A percentile compares a stretch with the other conserved stretches of the same genome.
phyloP scores from a whole-genome alignment of 2,888 invertebrate genomes.

The Pycnomerus fuliginosus region DNA sequence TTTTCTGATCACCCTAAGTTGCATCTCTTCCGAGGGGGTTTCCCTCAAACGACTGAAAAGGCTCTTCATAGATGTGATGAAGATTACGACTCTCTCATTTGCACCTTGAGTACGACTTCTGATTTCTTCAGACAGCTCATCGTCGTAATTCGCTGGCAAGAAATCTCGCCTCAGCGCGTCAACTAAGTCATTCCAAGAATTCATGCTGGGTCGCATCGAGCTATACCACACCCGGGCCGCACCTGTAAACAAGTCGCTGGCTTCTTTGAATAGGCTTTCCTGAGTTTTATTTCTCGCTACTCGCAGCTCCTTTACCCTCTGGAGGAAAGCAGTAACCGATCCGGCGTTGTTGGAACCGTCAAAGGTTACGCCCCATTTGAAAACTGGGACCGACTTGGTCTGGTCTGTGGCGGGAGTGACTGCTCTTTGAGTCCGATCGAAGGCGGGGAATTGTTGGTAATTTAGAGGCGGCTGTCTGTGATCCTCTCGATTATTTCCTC shows the following conservation, averaged over 20 bases:
- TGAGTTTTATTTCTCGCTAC: conserved; percentile 18
- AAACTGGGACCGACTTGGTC: neutral
- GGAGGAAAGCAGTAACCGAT: conserved; percentile 22
- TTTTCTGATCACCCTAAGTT: neutral
- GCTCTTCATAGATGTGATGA: conserved; percentile 11
- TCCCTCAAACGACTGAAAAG: conserved; percentile 10
- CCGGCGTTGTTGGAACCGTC: neutral
- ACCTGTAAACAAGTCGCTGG: conserved; percentile 25
- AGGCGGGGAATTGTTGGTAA: no score
- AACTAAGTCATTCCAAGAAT: conserved; percentile 14
- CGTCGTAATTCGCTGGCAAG: conserved; percentile 27
- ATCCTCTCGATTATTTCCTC: no score
- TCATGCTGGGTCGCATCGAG: neutral
- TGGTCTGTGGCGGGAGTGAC: neutral
- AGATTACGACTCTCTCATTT: conserved; percentile 29
- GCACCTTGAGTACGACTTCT: conserved; percentile 29
- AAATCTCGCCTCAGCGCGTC: no score
- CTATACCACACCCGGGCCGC: conserved; percentile 22
- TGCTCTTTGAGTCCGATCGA: neutral
- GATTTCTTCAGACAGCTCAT: conserved; percentile 30
- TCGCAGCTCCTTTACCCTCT: conserved; percentile 26
- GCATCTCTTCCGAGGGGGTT: neutral
- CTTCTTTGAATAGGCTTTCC: conserved; percentile 15
- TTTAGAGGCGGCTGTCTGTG: no score
- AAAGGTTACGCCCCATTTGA: neutral